Percentiles rank a stretch among this genome's conserved stretches.
phyloP scores from a whole-genome alignment of 2,888 invertebrate species.

The Cephus spinipes region DNA sequence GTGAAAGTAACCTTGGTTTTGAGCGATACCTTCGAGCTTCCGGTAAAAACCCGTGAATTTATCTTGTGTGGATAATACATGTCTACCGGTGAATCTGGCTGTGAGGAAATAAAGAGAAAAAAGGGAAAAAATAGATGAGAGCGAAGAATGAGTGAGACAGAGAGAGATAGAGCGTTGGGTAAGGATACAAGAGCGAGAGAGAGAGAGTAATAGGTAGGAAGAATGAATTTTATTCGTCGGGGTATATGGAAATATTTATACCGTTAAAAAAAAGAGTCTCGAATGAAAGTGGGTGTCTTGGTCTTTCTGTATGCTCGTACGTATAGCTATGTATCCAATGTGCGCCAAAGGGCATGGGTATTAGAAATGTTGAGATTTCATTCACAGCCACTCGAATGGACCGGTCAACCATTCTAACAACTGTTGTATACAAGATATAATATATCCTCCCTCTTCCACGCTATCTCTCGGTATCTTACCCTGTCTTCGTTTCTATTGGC shows the following conservation, averaged over 20 bases:
- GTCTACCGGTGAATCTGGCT: too few species aligned
- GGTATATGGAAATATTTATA: too few species aligned
- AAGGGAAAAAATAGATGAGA: too few species aligned
- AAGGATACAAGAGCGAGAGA: not conserved
- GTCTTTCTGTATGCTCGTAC: not conserved
- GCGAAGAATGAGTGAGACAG: too few species aligned
- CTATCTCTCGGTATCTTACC: not conserved
- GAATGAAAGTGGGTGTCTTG: not conserved
- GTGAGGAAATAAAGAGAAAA: too few species aligned
- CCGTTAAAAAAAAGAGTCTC: not conserved
- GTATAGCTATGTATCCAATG: not conserved
- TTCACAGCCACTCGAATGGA: not conserved
- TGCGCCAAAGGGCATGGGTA: not conserved
- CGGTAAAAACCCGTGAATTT: too few species aligned
- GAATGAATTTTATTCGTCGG: not conserved
- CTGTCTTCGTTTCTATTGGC: conserved; percentile 13
- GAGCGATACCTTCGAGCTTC: too few species aligned
- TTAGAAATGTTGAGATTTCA: conserved; percentile 1
- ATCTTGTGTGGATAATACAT: too few species aligned
- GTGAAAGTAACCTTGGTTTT: too few species aligned
- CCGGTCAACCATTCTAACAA: not conserved
- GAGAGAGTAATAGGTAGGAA: not conserved
- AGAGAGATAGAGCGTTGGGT: too few species aligned
- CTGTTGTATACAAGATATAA: not conserved
- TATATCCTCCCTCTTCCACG: not conserved